A percentile compares a stretch with the other conserved stretches of the same genome.
Conservation (phyloP, 2,797 vertebrate genomes). For the Hippoglossus hippoglossus region DNA sequence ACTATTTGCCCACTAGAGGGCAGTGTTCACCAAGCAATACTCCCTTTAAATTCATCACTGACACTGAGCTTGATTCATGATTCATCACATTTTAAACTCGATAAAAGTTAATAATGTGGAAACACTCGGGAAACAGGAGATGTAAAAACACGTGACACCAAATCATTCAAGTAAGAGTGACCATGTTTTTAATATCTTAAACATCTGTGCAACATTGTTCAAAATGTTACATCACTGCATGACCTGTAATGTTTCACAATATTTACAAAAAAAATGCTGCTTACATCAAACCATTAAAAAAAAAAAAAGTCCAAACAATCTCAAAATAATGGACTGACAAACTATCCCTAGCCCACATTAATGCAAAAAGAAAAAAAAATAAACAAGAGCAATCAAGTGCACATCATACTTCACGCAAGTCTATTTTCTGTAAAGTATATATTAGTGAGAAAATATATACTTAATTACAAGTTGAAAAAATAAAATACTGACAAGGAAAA, state of each 20-base stretch:
- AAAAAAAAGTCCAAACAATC: slow-evolving; percentile 80
- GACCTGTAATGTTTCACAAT: slow-evolving; percentile 96
- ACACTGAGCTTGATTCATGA: too few species aligned
- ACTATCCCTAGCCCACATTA: slow-evolving; percentile 88
- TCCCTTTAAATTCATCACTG: not conserved
- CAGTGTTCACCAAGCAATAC: slow-evolving; percentile 39
- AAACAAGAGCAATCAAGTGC: slow-evolving; percentile 54
- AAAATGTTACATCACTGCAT: slow-evolving; percentile 96
- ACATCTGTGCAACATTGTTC: slow-evolving; percentile 97
- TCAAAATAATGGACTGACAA: slow-evolving; percentile 86
- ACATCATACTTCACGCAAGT: slow-evolving; percentile 88
- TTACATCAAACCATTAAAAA: slow-evolving; percentile 90
- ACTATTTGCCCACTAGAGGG: slow-evolving; percentile 47
- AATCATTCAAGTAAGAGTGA: slow-evolving; percentile 92
- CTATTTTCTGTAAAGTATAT: slow-evolving; percentile 89
- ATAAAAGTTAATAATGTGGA: not conserved
- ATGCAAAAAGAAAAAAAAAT: slow-evolving; percentile 72
- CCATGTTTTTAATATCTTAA: slow-evolving; percentile 94
- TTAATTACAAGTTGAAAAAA: slow-evolving; percentile 76
- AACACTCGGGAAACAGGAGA: slow-evolving; percentile 21
- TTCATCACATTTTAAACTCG: not conserved
- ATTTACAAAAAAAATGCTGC: slow-evolving; percentile 93
- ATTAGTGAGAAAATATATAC: slow-evolving; percentile 87
- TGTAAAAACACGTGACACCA: slow-evolving; percentile 81
- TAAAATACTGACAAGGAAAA: slow-evolving; percentile 65